Conservation (phyloP, 1,140 invertebrate species). For the Macrostomum lignano region DNA sequence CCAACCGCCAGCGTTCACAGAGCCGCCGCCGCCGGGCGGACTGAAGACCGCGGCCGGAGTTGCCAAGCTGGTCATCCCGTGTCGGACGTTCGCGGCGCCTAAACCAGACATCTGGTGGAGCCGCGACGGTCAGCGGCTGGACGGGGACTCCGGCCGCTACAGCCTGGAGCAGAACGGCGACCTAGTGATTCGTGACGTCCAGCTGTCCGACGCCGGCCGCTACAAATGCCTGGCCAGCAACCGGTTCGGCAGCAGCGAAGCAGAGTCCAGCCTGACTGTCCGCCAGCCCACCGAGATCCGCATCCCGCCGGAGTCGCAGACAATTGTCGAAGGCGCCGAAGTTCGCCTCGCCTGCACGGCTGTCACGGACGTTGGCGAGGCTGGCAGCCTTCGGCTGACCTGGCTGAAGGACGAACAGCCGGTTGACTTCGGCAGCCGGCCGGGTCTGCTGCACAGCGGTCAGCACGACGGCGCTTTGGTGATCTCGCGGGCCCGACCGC, state of each 20-base stretch:
- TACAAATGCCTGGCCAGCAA: conserved; percentile 1
- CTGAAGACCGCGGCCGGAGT: neutral
- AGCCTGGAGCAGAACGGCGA: too few species aligned
- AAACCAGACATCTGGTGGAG: conserved; percentile 2
- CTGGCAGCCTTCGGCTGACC: neutral
- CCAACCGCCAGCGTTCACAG: too few species aligned
- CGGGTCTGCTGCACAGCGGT: neutral
- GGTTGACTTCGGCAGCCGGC: neutral
- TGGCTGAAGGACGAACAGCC: neutral
- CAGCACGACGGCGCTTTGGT: neutral
- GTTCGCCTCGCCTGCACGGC: neutral
- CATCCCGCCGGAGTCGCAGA: neutral
- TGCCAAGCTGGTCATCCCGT: neutral
- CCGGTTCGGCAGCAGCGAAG: neutral
- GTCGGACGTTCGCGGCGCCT: neutral
- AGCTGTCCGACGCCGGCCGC: neutral
- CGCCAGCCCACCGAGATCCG: neutral
- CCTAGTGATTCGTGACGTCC: neutral
- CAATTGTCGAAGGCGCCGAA: neutral
- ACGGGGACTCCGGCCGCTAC: neutral
- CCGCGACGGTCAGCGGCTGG: neutral
- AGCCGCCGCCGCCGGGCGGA: too few species aligned
- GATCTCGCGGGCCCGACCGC: neutral
- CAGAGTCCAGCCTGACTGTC: neutral
- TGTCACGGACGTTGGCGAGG: neutral